phyloP scores from a whole-genome alignment of 2,888 invertebrate species.

The Drosophila melanosoma region DNA sequence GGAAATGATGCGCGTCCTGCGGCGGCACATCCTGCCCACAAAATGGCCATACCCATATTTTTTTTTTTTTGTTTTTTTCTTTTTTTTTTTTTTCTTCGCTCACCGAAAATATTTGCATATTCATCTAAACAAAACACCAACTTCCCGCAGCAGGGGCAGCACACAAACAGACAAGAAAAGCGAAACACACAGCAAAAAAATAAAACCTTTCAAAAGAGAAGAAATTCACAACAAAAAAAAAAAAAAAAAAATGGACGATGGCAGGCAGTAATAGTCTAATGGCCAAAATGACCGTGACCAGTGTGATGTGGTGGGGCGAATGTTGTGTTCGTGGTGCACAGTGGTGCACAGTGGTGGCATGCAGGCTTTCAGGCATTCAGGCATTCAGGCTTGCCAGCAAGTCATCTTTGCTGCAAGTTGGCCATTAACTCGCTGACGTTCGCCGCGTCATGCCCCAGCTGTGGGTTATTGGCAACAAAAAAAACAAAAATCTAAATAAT shows the following conservation, averaged over 20 bases:
- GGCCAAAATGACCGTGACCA: slow-evolving; percentile 68
- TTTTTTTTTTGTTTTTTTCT: slow-evolving; percentile 33
- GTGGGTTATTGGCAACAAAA: slow-evolving; percentile 55
- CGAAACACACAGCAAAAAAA: slow-evolving; percentile 27
- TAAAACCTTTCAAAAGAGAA: slow-evolving; percentile 63
- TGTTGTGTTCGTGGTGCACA: slow-evolving; percentile 3
- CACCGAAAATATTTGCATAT: slow-evolving; percentile 81
- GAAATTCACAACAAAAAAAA: slow-evolving; percentile 55
- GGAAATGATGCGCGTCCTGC: slow-evolving; percentile 80
- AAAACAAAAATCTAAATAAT: slow-evolving; percentile 65
- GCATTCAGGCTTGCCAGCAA: slow-evolving; percentile 49
- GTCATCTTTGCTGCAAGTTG: slow-evolving; percentile 62
- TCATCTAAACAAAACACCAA: slow-evolving; percentile 83
- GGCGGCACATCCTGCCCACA: slow-evolving; percentile 77
- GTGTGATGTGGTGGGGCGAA: slow-evolving; percentile 23
- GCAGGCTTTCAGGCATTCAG: background rate
- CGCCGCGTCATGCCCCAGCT: slow-evolving; percentile 37
- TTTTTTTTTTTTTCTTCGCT: slow-evolving; percentile 34
- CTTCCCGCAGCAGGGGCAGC: slow-evolving; percentile 64
- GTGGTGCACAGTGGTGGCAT: background rate
- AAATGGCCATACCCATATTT: slow-evolving; percentile 59
- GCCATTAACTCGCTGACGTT: slow-evolving; percentile 60
- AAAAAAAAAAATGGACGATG: slow-evolving; percentile 38
- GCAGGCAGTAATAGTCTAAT: slow-evolving; percentile 57
- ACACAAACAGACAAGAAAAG: slow-evolving; percentile 21